Evolutionary conservation across 2,888 invertebrate species (phyloP).

Genomic region (Aspidapion aeneum): DNA sequence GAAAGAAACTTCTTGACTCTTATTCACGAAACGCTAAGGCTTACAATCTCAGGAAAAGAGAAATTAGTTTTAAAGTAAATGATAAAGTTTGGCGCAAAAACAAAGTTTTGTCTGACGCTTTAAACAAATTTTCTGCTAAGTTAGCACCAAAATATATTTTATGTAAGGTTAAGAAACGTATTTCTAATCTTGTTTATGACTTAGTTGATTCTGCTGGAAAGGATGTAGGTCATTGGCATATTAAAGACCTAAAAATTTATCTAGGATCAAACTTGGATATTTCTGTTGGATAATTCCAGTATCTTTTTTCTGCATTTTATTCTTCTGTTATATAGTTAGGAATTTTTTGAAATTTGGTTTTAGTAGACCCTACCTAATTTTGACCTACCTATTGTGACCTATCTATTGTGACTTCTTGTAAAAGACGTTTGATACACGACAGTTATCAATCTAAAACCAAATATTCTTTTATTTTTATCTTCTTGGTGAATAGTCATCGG

Average conservation of each 20-base stretch:
- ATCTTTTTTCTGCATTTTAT: too few relatives aligned
- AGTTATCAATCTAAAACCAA: too few relatives aligned
- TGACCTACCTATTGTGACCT: too few relatives aligned
- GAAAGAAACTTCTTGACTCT: background rate
- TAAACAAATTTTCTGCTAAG: slow-evolving; percentile 8
- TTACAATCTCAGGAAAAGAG: background rate
- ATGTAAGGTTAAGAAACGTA: slow-evolving; percentile 3
- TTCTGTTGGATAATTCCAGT: background rate
- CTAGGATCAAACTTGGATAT: slow-evolving; percentile 1
- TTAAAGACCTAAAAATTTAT: slow-evolving; percentile 9
- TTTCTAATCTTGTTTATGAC: slow-evolving; percentile 5
- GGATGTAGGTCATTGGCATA: slow-evolving; percentile 6
- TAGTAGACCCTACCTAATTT: too few relatives aligned
- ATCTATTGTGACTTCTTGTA: too few relatives aligned
- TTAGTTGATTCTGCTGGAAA: background rate
- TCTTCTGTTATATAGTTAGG: too few relatives aligned
- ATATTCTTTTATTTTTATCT: too few relatives aligned
- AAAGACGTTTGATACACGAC: too few relatives aligned
- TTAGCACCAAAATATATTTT: slow-evolving; percentile 4
- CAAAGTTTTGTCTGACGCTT: slow-evolving; percentile 8
- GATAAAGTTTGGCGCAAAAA: slow-evolving; percentile 10
- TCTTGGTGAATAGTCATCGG: too few relatives aligned
- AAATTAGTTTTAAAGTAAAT: background rate
- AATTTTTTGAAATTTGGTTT: too few relatives aligned
- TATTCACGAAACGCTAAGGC: background rate